Evolutionary conservation across 2,888 invertebrate species (phyloP), one percentile per base, ranked within the genome.

Genomic region (Limnephilus marmoratus): DNA sequence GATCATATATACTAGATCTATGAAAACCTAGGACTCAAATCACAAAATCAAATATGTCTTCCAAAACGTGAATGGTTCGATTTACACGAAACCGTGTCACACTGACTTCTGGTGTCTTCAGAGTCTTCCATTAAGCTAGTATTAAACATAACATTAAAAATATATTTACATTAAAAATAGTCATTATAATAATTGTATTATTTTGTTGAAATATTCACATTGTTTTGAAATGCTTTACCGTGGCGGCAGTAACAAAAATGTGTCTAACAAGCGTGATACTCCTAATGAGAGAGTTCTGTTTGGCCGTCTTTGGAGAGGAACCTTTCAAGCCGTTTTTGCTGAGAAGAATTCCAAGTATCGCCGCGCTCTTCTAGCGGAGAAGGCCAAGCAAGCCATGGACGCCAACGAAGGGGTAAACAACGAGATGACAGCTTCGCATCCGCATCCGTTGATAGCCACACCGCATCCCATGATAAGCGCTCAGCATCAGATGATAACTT

Each of bases 271-370:
- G 89, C 92, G 93, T 93, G 94, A 92, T 94, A 94, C 85, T 94
- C 95, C 95, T 37, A 97, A 97, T 94, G 97, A 97, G 94, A 96
- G 97, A 93, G 96, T 97, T 81, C 97, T 97, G 91, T 98, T 98
- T 95, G 97, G 98, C 94, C 96, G 97, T 34, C 95, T 98, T 90
- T 98, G 98, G 98, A 96, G 97, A 85, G 97, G 97, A 91, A 97
- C 97, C 85, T 97, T 97, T 94, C 96, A 96, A 94, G 95, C 96
- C 91, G 96, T 96, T 93, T 94, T 96, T 34, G 95, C 96, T 81
- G 95, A 95, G 45, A 92, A 93, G 81, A 94, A 93, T 85, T 94
- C 93, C 80, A 91, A 92, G 37, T 94, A 93, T 87, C 93, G 94
- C 15, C 91, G 94, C 13, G 94, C 93, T 12, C 92, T 93, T 29